A percentile compares a stretch with the other conserved stretches of the same genome.
These are phyloP conservation scores for Drosophila littoralis DNA, from an alignment of 1,140 invertebrate genomes.

Conservation along the genomic window DNA sequence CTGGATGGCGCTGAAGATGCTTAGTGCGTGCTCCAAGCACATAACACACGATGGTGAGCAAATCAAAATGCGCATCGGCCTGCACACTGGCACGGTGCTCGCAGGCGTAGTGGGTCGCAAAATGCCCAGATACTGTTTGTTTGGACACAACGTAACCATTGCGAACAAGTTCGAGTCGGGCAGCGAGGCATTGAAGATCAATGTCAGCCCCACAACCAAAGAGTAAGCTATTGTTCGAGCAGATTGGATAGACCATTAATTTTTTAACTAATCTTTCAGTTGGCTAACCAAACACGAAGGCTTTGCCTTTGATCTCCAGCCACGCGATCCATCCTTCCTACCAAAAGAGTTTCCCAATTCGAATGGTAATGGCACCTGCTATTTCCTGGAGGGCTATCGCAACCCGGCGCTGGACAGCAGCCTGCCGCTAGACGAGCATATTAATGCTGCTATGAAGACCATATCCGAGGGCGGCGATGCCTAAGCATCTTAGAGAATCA, in stretches of 20 bases:
- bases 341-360: conserved; percentile 92
- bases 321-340: conserved; percentile 90
- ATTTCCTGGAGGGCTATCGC: conserved; percentile 93
- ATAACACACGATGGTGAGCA: conserved; percentile 95
- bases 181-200: conserved; percentile 94
- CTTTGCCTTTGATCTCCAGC: conserved; percentile 91
- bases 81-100: conserved; percentile 95
- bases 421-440: conserved; percentile 88
- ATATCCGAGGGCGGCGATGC: conserved; percentile 76
- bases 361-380: conserved; percentile 91
- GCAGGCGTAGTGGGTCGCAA: conserved; percentile 96
- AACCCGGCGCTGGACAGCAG: conserved; percentile 88
- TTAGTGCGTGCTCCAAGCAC: conserved; percentile 93
- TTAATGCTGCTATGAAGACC: conserved; percentile 86
- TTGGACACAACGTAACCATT: conserved; percentile 96
- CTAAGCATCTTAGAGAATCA: conserved; percentile 42
- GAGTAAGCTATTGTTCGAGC: conserved; percentile 87
- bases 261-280: conserved; percentile 85
- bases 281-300: conserved; percentile 90
- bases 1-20: conserved; percentile 97
- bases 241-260: background rate
- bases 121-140: conserved; percentile 96
- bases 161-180: conserved; percentile 98
- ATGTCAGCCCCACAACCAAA: conserved; percentile 96
- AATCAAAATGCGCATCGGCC: conserved; percentile 97